Evolutionary conservation across 2,113 vertebrate genomes (phyloP), one percentile per base, ranked within the genome.

Genomic region (Atrichornis clamosus): DNA sequence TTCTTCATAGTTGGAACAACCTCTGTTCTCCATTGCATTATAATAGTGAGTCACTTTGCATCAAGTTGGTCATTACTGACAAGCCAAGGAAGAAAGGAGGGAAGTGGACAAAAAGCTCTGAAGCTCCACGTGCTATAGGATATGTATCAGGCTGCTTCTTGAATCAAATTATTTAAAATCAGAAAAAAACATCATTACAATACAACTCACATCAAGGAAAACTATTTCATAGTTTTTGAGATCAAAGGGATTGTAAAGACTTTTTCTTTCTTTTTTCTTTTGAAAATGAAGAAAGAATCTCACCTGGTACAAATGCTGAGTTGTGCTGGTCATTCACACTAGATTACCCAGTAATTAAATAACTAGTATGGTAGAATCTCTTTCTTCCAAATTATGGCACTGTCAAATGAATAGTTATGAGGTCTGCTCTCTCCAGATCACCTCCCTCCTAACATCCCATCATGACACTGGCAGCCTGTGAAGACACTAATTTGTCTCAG

Each of bases 1-100:
- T 95, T 68, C 60, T 92, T 95, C 37, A 69, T 72, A 26, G 56
- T 32, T 89, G 59, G 70, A 96, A 95, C 28, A 89, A 84, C 21
- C 64, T 64, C 37, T 96, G 21, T 86, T 97, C 78, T 72, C 68
- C 73, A 56, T n/a, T 94, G 52, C 49, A 78, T 67, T 74, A 46
- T 74, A 85, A 62, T 55, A 56, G 32, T 76, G 85, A 93, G 52
- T 84, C 79, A 90, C 60, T 92, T 94, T 92, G 73, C 76, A 90
- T 76, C 58, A 86, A 64, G 32, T 81, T 84, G 79, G 52, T 50
- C 65, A 53, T 70, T 87, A 70, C 19, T 73, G 73, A 60, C 56
- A 84, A 83, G 53, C 37, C 67, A 94, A 49, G 21, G 42, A 49
- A 81, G 20, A 60, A n/a, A 79, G 28, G 15, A 82, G n/a, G 22